Evolutionary conservation across 2,797 vertebrate species (phyloP), one percentile per base, ranked within the genome.

Genomic region (Sebastes minor): DNA sequence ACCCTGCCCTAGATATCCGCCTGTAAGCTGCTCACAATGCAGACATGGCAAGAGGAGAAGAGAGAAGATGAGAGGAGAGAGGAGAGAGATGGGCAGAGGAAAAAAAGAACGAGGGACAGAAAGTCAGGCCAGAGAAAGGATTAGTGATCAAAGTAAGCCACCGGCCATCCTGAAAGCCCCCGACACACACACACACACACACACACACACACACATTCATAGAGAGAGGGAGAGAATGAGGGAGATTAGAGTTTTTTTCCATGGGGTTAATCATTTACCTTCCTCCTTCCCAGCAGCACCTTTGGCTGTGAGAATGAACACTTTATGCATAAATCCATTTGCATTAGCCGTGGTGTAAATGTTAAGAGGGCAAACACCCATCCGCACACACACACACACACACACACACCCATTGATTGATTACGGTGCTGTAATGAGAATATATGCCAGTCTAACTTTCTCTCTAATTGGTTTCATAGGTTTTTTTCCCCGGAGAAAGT

Each of bases 81-180:
- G 38, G 38, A 1, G 32, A 57, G 78, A 85, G 92, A 88, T 81
- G 88, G 89, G 85, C 83, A 87, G 83, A 86, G 71, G 84, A 82
- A 86, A 74, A 89, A 87, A 87, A 86, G 84, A 81, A 82, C 23
- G 10, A 82, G 78, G 89, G 86, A 89, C 81, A 87, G 80, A 91
- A 88, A 90, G 90, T 89, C 89, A 87, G 83, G 90, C 92, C 90
- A 93, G 89, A 90, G 81, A 91, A 89, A 86, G 89, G 93, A 92
- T 91, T 94, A 88, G 87, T 84, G 91, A 93, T 94, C 89, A 92
- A 93, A 94, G 91, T 83, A 83, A 89, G 82, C 89, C 67, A 89
- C 79, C 62, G 71, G 86, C 85, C 85, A 84, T 87, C 82, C 84
- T 86, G 82, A 91, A 91, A 84, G 67, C 70, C 57, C 57, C 33